Percentiles rank a stretch among this genome's conserved stretches.
These are phyloP conservation scores for Plectrocnemia conspersa DNA, from an alignment of 1,140 invertebrate genomes.

Conservation along the genomic window DNA sequence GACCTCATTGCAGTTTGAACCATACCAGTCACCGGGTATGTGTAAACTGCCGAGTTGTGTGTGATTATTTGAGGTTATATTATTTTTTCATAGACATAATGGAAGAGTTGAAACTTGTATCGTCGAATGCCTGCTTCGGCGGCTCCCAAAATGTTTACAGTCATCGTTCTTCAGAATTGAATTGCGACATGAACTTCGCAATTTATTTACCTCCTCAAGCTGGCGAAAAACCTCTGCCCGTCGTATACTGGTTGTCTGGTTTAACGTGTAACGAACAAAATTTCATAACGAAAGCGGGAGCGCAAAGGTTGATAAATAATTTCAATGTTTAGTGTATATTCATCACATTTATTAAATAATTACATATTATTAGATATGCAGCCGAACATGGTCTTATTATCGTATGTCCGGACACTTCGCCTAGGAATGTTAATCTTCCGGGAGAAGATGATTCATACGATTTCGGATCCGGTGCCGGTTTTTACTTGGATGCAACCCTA, in stretches of 20 bases:
- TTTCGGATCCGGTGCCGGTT: conserved; percentile 93
- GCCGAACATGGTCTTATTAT: conserved; percentile 77
- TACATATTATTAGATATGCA: conserved; percentile 55
- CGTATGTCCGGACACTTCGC: conserved; percentile 94
- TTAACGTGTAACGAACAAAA: conserved; percentile 95
- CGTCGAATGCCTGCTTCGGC: conserved; percentile 71
- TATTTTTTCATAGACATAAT: no score
- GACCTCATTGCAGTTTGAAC: no score
- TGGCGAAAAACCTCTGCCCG: conserved; percentile 60
- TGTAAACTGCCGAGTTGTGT: no score
- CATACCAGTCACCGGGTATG: no score
- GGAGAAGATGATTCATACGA: conserved; percentile 90
- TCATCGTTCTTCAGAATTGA: conserved; percentile 73
- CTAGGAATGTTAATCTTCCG: conserved; percentile 80
- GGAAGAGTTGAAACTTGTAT: conserved; percentile 56
- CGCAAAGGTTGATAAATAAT: conserved; percentile 64
- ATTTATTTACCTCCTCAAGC: conserved; percentile 80
- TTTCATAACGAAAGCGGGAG: conserved; percentile 92
- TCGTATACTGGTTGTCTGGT: conserved; percentile 92
- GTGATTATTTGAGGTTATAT: no score
- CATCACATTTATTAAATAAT: not conserved
- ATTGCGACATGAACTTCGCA: conserved; percentile 91
- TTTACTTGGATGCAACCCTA: conserved; percentile 89
- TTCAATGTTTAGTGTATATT: not conserved
- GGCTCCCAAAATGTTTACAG: conserved; percentile 82